Base-by-base conservation (phyloP, 2,797 vertebrate genomes). In the Botia kubotai region DNA sequence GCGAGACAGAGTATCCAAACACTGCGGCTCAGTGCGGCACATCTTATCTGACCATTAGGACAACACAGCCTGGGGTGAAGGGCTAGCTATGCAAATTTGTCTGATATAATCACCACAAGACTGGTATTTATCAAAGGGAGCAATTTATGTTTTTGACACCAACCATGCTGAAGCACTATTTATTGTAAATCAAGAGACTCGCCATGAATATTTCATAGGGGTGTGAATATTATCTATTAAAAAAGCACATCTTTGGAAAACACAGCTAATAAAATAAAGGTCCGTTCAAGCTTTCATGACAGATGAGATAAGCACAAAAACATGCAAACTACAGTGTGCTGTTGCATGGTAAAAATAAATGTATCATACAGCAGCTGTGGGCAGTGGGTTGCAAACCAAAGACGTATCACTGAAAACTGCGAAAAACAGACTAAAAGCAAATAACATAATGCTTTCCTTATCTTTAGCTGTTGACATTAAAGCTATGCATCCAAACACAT, bases 1-100 rank as follows among this genome's bases (percentile, higher is more conserved):
- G 68, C 13, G 58, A 74, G 36, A 85, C 73, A 80, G 74, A 74
- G 65, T 60, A 58, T 74, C 70, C 63, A 85, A 82, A 83, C 75
- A 81, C 58, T 53, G 46, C 46, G 68, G 68, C 68, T 80, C 11
- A 62, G 63, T 65, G 72, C 39, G 60, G 77, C 50, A 75, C 60
- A 17, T 66, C 67, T 55, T 72, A 76, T 72, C 77, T 75, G 65
- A 73, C 75, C 63, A 60, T 58, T 85, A 70, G 19, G 79, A 83
- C 65, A 74, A 67, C 73, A 66, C 39, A 72, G 69, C 73, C 77
- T 77, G 70, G 39, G 55, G 75, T 80, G 79, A 77, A 55, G 55
- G 36, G 26, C 60, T 29, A 1, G 58, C 63, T 80, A 73, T 82
- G 72, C 72, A 79, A 80, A 80, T 65, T 21, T 39, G 7, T 33